Base-by-base conservation (phyloP, 2,888 invertebrate species). In the Eristalis intricaria region DNA sequence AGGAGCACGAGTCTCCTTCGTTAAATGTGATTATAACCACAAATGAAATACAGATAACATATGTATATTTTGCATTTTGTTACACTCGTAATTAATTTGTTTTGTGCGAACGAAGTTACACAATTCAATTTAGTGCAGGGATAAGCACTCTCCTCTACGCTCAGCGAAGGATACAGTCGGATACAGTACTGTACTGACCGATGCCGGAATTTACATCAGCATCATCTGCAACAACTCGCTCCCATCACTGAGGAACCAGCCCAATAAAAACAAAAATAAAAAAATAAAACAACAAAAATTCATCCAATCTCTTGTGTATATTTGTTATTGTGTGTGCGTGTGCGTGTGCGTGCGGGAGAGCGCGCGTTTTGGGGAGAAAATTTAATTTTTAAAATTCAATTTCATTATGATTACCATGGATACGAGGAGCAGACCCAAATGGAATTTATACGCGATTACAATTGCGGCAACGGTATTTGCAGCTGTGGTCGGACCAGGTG, bases 401-500 rank as follows among this genome's bases (percentile, higher is more conserved):
- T 78, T 78, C 50, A 56, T 64, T 38, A 81, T 74, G 56, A 73
- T 73, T 38, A 84, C 66, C 68, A 84, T 84, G 87, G 76, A 71
- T 43, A 66, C 73, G 64, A 70, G 35, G 61, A 50, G 71, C 29
- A 23, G 76, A 68, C 26, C 60, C 10, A 56, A 76, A 73, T 79
- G 84, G 87, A 84, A 84, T 76, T 76, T 76, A 84, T 76, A 29
- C 35, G 73, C 79, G 79, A 76, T 87, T 80, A 76, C 84, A 79
- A 73, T 84, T 76, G 87, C 64, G 64, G 84, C 65, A 29, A 1
- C 76, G 71, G 76, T 84, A 68, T 84, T 87, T 73, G 87, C 79
- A 87, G 79, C 75, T 76, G 84, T 68, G 87, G 84, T 87, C n/a
- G 83, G 71, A 58, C 84, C 87, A 87, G 87, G 87, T 87, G 75